Base-by-base conservation (phyloP, 2,113 vertebrate species). In the Aspidoscelis tigris region DNA sequence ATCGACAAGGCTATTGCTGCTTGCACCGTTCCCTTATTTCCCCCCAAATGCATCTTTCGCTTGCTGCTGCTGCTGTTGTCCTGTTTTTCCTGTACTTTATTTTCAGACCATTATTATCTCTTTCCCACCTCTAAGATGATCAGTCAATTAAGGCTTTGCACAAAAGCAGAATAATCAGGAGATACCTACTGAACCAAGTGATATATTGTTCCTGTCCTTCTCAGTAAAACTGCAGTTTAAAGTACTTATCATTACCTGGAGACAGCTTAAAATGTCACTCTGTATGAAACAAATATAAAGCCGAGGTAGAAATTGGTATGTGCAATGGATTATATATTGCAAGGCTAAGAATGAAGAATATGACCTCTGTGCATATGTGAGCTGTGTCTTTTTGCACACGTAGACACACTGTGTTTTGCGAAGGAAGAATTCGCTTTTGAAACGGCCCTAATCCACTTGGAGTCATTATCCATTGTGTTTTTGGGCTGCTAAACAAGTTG, bases 171-270 rank as follows among this genome's bases (percentile, higher is more conserved):
- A 87, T 89, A 95, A 96, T 94, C 92, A 92, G 86, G 93, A 93
- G 91, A 92, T 93, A 93, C 90, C 89, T 94, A 94, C 94, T 94
- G 94, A 93, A 89, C 90, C 87, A 92, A 94, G 91, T 94, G 95
- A 95, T 95, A 94, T 91, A 91, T 91, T 92, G 92, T 95, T 96
- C 95, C 89, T 93, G 92, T 94, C 94, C 93, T 92, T 96, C 94
- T 84, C 6, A 33, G 64, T 18, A 33, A 92, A 89, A 90, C 93
- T 91, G 71, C 84, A 7, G 12, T 55, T 95, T 95, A 94, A 88
- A 91, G 91, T 89, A 91, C 39, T 93, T 95, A 93, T 94, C 94
- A 95, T 93, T 95, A 95, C 91, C 89, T 94, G 92, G 91, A 94
- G 88, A 43, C 81, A 87, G 43, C 82, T 94, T 92, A 93, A 89